Evolutionary conservation across 2,113 vertebrate genomes (phyloP).

Genomic region (Pollimyrus isidori): DNA sequence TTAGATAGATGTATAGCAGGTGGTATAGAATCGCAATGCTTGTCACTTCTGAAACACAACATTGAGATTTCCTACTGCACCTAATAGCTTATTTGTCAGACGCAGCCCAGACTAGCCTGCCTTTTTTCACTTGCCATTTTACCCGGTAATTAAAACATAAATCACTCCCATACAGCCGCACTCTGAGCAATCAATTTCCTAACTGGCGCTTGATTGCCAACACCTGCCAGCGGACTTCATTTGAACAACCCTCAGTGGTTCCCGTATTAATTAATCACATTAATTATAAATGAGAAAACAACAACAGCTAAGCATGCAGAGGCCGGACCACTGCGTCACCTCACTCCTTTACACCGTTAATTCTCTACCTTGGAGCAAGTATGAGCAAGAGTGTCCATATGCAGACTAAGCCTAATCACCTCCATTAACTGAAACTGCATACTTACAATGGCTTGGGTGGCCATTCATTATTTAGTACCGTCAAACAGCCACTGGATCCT

Average conservation of each 20-base stretch:
- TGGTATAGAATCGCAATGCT: neutral
- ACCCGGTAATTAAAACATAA: slow-evolving; percentile 17
- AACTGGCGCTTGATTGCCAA: neutral
- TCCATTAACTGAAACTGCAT: neutral
- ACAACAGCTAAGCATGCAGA: slow-evolving; percentile 6
- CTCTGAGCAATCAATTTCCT: neutral
- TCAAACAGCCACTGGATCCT: neutral
- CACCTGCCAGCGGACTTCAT: slow-evolving; percentile 8
- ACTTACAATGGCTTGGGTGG: neutral
- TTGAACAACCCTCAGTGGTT: neutral
- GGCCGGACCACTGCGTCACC: neutral
- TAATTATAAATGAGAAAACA: slow-evolving; percentile 9
- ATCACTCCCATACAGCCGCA: neutral
- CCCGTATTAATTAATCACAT: slow-evolving; percentile 14
- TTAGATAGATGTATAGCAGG: neutral
- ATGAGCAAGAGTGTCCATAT: neutral
- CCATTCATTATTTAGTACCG: neutral
- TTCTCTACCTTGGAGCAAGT: neutral
- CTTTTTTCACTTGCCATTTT: slow-evolving; percentile 12
- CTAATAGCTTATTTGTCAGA: neutral
- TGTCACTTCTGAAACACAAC: neutral
- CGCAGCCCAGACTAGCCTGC: neutral
- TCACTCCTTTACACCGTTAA: neutral
- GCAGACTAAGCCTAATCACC: neutral
- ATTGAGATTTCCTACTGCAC: neutral